Evolutionary conservation across 2,113 vertebrate species (phyloP).

Genomic region (Zosterops pallidus): DNA sequence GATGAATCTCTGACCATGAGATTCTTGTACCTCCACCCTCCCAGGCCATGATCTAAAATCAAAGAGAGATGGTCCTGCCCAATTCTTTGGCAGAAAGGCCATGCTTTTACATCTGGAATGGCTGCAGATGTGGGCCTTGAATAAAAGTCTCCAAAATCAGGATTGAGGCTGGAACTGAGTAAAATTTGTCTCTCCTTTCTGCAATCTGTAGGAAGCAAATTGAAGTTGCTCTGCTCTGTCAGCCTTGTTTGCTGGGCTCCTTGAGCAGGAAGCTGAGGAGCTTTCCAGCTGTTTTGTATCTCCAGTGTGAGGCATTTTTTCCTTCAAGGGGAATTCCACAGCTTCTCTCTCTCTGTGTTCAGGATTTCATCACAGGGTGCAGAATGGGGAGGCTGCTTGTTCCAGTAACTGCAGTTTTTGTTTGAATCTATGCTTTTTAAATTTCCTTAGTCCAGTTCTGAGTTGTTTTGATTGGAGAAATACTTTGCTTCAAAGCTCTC

Average conservation of each 20-base stretch:
- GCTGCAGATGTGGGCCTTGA: background rate
- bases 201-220: background rate
- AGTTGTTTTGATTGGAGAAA: background rate
- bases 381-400: fast-evolving
- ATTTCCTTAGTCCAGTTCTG: background rate
- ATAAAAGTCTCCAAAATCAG: background rate
- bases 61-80: background rate
- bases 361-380: constrained; percentile 25
- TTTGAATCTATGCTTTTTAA: background rate
- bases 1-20: background rate
- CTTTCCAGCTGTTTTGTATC: constrained; percentile 46
- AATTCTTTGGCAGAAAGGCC: background rate
- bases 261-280: constrained; percentile 1
- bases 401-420: background rate
- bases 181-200: background rate
- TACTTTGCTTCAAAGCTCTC: background rate
- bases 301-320: background rate
- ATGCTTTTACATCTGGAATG: background rate
- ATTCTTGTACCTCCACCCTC: background rate
- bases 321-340: constrained; percentile 42
- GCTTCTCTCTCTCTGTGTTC: background rate
- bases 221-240: background rate
- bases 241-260: background rate
- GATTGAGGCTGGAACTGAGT: background rate
- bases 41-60: background rate